phyloP scores from a whole-genome alignment of 2,888 invertebrate species.

The Rhagophthalmus giganteus region DNA sequence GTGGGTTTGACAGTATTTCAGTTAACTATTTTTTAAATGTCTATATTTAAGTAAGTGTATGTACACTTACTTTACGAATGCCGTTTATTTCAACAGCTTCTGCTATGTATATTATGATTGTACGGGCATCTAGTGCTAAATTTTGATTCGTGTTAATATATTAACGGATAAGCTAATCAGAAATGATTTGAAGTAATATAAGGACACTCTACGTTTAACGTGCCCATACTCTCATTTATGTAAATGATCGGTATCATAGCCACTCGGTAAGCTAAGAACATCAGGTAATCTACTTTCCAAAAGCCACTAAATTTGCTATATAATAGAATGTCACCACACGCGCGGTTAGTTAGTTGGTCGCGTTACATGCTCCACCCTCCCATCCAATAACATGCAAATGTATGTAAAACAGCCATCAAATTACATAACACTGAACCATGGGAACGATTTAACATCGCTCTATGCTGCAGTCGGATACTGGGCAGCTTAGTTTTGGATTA shows the following conservation, averaged over 20 bases:
- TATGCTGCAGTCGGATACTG: slow-evolving; percentile 36
- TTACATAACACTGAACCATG: slow-evolving; percentile 51
- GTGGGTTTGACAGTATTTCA: too few relatives aligned
- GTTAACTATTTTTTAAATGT: too few relatives aligned
- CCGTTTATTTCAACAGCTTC: too few relatives aligned
- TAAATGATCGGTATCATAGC: slow-evolving; percentile 27
- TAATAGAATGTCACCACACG: slow-evolving; percentile 43
- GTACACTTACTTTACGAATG: too few relatives aligned
- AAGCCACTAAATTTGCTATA: slow-evolving; percentile 42
- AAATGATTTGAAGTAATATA: too few relatives aligned
- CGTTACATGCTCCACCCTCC: slow-evolving; percentile 38
- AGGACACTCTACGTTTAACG: slow-evolving; percentile 11
- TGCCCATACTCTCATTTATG: slow-evolving; percentile 19
- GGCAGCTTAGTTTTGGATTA: slow-evolving; percentile 36
- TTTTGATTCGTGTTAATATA: too few relatives aligned
- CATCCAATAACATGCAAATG: slow-evolving; percentile 53
- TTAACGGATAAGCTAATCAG: too few relatives aligned
- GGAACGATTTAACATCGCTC: slow-evolving; percentile 39
- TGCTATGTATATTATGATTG: too few relatives aligned
- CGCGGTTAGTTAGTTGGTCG: slow-evolving; percentile 39
- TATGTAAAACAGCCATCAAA: slow-evolving; percentile 54
- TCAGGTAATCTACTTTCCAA: slow-evolving; percentile 43
- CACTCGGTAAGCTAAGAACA: slow-evolving; percentile 32
- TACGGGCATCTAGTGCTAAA: too few relatives aligned
- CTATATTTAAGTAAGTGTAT: too few relatives aligned